Evolutionary conservation across 2,797 vertebrate species (phyloP), one percentile per base, ranked within the genome.

Genomic region (Apogon talboti): DNA sequence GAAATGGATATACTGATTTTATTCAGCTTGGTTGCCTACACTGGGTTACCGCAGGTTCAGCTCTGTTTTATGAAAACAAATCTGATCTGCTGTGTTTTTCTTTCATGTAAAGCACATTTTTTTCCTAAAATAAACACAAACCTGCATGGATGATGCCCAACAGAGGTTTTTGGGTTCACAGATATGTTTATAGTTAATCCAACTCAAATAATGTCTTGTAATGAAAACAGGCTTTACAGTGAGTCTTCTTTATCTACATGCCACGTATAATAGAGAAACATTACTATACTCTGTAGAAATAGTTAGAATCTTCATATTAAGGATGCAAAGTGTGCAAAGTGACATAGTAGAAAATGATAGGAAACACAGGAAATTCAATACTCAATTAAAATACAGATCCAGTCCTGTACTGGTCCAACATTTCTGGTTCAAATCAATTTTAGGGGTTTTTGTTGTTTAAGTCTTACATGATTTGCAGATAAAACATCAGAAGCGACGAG

Each of bases 21-120:
- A 68, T 66, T 74, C 54, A 54, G 51, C 51, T 3, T 65, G 28
- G 47, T 54, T 71, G 58, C 58, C 55, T 48, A 69, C 66, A 66
- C 33, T 28, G 35, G 59, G 48, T 65, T 69, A 71, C 10, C n/a
- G 35, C 30, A 10, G 16, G 58, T 62, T 58, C 62, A 49, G 11
- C 37, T 55, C 42, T 53, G 41, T 49, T 72, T 74, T 24, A 49
- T 11, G 3, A 74, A 71, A 79, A 72, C 55, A 72, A 55, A 33
- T 71, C 14, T 43, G 48, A 66, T 59, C 15, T 13, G 13, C 57
- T 61, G 30, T 42, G 41, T 57, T 12, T 43, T 44, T 30, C 16
- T 44, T 61, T 40, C 14, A 42, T 4, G 43, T 72, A 45, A 66
- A 69, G 24, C 49, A 11, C 0, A 48, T 49, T 11, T 59, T 55